Evolutionary conservation across 2,888 invertebrate species (phyloP).

Genomic region (Poecilus cupreus): DNA sequence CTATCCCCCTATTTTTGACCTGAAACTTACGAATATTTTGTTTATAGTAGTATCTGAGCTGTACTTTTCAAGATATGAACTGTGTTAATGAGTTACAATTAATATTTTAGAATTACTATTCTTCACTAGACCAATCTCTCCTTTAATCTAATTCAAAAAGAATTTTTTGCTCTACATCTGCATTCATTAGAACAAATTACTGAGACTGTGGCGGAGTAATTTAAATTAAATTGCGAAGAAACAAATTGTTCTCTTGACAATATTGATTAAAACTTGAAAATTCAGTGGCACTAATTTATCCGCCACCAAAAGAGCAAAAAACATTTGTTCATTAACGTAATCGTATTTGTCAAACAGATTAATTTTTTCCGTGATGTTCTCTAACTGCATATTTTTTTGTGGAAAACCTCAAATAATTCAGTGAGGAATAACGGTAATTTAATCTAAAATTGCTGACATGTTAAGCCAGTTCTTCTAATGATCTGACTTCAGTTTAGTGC

Average conservation of each 20-base stretch:
- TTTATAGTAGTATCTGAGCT: no score
- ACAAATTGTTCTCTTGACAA: slow-evolving; percentile 21
- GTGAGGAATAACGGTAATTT: slow-evolving; percentile 10
- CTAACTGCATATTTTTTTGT: slow-evolving; percentile 5
- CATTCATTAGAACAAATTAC: neutral
- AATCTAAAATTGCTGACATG: slow-evolving; percentile 34
- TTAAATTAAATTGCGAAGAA: slow-evolving; percentile 9
- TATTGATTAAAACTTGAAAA: slow-evolving; percentile 33
- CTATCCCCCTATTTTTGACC: no score
- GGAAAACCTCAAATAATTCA: slow-evolving; percentile 13
- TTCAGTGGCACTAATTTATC: slow-evolving; percentile 23
- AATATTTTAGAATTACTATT: no score
- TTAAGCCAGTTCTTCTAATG: neutral
- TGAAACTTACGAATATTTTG: no score
- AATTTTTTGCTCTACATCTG: no score
- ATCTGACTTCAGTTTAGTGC: neutral
- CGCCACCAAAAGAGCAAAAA: slow-evolving; percentile 15
- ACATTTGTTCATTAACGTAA: slow-evolving; percentile 13
- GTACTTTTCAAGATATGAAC: no score
- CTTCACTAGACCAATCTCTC: no score
- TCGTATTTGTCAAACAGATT: slow-evolving; percentile 33
- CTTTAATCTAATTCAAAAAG: no score
- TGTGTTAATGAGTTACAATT: no score
- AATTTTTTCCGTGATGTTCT: slow-evolving; percentile 17
- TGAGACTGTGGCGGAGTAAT: neutral